Evolutionary conservation across 2,113 vertebrate genomes (phyloP).

Genomic region (Carassius carassius): DNA sequence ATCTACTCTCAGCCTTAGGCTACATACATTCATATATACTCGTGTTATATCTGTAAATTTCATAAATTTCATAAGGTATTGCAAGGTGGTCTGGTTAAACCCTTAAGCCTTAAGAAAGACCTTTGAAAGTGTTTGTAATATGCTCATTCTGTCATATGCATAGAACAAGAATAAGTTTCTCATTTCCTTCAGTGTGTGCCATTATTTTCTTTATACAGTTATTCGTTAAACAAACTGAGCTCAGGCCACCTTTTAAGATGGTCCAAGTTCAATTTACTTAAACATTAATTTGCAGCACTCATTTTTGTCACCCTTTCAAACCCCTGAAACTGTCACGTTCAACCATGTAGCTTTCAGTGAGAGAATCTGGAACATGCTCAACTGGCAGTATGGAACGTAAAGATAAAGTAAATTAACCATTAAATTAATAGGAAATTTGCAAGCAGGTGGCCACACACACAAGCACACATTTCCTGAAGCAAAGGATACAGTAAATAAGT

Average conservation of each 20-base stretch:
- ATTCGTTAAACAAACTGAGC: neutral
- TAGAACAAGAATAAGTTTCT: neutral
- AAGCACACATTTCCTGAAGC: slow-evolving; percentile 4
- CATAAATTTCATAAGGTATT: neutral
- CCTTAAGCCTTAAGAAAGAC: slow-evolving; percentile 18
- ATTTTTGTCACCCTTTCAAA: neutral
- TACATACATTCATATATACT: neutral
- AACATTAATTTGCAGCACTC: neutral
- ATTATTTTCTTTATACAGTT: neutral
- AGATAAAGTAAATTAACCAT: slow-evolving; percentile 7
- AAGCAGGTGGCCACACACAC: neutral
- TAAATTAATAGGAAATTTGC: slow-evolving; percentile 3
- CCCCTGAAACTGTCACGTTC: neutral
- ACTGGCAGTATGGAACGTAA: neutral
- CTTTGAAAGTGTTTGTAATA: slow-evolving; percentile 18
- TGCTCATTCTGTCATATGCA: neutral
- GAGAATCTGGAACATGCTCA: slow-evolving; percentile 10
- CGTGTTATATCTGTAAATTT: neutral
- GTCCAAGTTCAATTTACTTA: neutral
- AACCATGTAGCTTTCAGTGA: neutral
- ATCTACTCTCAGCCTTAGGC: neutral
- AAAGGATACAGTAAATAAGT: neutral
- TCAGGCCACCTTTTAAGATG: neutral
- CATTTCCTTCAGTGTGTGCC: neutral
- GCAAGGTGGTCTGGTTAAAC: slow-evolving; percentile 16